These are phyloP conservation scores for Drosophila bocqueti DNA, from an alignment of 1,140 invertebrate species.

Conservation along the genomic window DNA sequence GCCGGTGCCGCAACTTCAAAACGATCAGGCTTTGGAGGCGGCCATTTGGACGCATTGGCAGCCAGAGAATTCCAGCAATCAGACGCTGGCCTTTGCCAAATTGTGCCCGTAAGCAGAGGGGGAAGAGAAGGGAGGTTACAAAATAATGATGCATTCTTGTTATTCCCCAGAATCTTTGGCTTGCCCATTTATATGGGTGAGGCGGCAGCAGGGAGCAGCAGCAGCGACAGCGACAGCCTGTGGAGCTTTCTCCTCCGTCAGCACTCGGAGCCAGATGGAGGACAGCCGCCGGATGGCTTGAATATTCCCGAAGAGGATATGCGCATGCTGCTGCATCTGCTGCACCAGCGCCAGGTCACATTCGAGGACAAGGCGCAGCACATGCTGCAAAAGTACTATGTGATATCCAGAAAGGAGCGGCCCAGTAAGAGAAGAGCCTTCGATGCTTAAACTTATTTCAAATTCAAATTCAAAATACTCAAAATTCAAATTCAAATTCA, in stretches of 20 bases:
- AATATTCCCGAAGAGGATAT: slow-evolving; percentile 63
- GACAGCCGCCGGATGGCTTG: slow-evolving; percentile 39
- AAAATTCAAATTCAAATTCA: no score
- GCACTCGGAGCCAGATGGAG: slow-evolving; percentile 7
- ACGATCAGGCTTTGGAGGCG: slow-evolving; percentile 52
- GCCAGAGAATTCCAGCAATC: slow-evolving; percentile 56
- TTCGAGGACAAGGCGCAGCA: slow-evolving; percentile 48
- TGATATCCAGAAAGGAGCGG: slow-evolving; percentile 59
- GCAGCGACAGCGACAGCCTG: slow-evolving; percentile 32
- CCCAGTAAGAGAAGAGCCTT: slow-evolving; percentile 44
- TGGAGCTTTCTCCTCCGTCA: slow-evolving; percentile 49
- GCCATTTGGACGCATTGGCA: slow-evolving; percentile 78
- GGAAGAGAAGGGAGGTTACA: no score
- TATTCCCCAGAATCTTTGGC: slow-evolving; percentile 67
- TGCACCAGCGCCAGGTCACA: slow-evolving; percentile 56
- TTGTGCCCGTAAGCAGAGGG: slow-evolving; percentile 56
- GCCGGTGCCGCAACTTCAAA: slow-evolving; percentile 32
- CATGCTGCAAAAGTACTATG: slow-evolving; percentile 73
- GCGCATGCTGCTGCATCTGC: slow-evolving; percentile 43
- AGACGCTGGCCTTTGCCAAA: slow-evolving; percentile 49
- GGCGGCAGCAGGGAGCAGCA: not conserved
- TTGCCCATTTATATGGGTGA: slow-evolving; percentile 71
- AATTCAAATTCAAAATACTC: no score
- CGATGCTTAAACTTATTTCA: no score
- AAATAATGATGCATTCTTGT: no score